These are phyloP conservation scores for Coendou prehensilis DNA, from an alignment of 2,797 vertebrate species.

Conservation along the genomic window DNA sequence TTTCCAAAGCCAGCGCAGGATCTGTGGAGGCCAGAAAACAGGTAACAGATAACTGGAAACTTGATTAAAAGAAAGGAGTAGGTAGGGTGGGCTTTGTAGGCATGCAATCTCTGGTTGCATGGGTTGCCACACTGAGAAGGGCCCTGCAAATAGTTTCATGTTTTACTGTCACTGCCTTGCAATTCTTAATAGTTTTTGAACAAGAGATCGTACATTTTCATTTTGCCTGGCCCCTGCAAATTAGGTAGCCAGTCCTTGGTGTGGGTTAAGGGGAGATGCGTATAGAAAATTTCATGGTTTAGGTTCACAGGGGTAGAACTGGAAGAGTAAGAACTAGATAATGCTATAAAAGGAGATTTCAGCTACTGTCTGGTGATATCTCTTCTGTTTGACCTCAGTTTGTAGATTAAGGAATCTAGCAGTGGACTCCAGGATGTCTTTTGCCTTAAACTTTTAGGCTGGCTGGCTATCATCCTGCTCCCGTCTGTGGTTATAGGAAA, in stretches of 20 bases:
- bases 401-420: not conserved
- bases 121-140: not conserved
- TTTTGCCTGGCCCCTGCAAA: not conserved
- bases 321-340: slow-evolving; percentile 20
- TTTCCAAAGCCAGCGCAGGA: not conserved
- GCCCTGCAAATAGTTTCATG: not conserved
- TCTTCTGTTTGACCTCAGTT: not conserved
- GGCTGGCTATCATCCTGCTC: not conserved
- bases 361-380: not conserved
- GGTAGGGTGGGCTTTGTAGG: not conserved
- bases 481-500: not conserved
- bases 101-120: not conserved
- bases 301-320: not conserved
- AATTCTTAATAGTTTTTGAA: slow-evolving; percentile 50
- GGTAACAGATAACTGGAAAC: not conserved
- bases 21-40: not conserved
- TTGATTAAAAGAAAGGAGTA: not conserved
- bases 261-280: not conserved
- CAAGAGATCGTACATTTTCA: not conserved
- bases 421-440: not conserved
- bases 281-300: not conserved
- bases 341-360: not conserved
- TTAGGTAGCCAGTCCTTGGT: not conserved
- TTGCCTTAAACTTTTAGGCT: not conserved
- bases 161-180: not conserved